Conservation (phyloP, 53 echinoderm and acorn worm species). For the Holothuria scabra region DNA sequence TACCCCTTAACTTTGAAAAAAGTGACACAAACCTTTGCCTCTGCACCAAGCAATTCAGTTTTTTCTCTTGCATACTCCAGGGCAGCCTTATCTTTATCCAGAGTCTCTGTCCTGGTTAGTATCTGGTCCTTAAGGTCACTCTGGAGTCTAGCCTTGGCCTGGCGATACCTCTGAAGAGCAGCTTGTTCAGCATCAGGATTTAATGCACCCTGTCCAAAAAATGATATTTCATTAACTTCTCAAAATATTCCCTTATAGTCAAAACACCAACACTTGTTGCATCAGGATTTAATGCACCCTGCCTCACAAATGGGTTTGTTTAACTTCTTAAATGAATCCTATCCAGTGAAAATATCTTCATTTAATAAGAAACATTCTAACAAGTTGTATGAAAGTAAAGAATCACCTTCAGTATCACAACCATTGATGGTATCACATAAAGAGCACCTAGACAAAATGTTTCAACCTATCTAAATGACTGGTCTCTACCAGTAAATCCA, state of each 20-base stretch:
- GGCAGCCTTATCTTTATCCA: constrained; percentile 88
- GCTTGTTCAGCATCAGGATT: constrained; percentile 95
- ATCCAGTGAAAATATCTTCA: too few species aligned
- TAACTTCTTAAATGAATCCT: neutral
- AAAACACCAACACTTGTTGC: constrained; percentile 70
- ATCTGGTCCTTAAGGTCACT: constrained; percentile 93
- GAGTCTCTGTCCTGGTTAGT: constrained; percentile 88
- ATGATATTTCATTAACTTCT: neutral
- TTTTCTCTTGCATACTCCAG: constrained; percentile 89
- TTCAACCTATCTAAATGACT: too few species aligned
- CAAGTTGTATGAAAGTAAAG: too few species aligned
- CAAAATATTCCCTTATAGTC: neutral
- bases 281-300: constrained; percentile 98
- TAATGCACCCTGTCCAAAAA: constrained; percentile 77
- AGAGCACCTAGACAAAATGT: too few species aligned
- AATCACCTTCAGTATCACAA: too few species aligned
- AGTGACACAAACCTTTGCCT: constrained; percentile 75
- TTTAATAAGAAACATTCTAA: too few species aligned
- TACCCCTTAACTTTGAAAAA: too few species aligned
- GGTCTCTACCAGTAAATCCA: too few species aligned
- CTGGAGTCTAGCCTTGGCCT: constrained; percentile 93
- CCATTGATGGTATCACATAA: too few species aligned
- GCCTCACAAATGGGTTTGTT: neutral
- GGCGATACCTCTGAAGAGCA: constrained; percentile 80
- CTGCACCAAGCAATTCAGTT: constrained; percentile 81